Evolutionary conservation across 1,140 invertebrate genomes (phyloP), one percentile per base, ranked within the genome.

Genomic region (Drosophila nigrodunni): DNA sequence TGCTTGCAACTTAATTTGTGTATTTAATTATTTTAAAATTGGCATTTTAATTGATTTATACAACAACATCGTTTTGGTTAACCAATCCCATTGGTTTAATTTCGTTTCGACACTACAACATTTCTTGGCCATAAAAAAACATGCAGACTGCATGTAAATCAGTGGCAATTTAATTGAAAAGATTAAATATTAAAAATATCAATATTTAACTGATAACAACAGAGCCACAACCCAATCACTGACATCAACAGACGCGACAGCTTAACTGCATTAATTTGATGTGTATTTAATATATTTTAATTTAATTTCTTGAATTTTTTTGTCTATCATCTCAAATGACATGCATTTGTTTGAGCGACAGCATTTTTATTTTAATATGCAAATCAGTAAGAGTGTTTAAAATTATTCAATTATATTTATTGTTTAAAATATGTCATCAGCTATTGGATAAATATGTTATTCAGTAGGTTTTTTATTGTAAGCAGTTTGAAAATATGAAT

Each of bases 181-280:
- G 85, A 88, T 88, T 89, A 89, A 88, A 88, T 82, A 88, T 88
- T 83, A 80, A 80, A 87, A 83, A 88, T 83, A 78, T 72, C 74
- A 85, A 88, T 88, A 85, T 85, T 89, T 85, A 74, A 78, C 85
- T 81, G 80, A 90, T 81, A 80, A 47, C 67, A 78, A 54, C 50
- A 66, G 37, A 30, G 61, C 37, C 18, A 41, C 34, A 43, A 41
- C 10, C 46, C 34, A 52, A 46, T 18, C 25, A n/a, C 41, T 21
- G 70, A 37, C 37, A 25, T 49, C 37, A 11, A 21, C 58, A 71
- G 21, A 71, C 52, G 47, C 21, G 21, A 43, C 55, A 65, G 74
- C 74, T 80, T 73, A 80, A 80, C 80, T 80, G 74, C 60, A 80
- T 87, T 79, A 82, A 88, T 69, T 74, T 75, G 49, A 62, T 64